Evolutionary conservation across 2,797 vertebrate species (phyloP).

Genomic region (Urophycis tenuis): DNA sequence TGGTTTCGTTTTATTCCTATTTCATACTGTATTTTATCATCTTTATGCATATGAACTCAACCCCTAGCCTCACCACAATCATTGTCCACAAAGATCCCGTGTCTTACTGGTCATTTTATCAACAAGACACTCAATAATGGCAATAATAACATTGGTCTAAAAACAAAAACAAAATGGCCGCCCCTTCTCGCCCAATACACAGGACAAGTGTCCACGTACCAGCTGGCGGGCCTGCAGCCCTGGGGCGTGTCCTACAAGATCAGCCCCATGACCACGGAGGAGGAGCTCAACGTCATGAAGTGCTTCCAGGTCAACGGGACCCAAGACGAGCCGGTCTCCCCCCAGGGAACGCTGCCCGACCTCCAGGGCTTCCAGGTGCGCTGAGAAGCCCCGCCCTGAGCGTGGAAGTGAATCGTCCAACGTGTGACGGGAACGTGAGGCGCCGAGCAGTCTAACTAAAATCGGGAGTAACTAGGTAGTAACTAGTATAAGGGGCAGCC

Average conservation of each 20-base stretch:
- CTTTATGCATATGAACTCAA: too few species aligned
- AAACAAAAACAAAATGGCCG: not conserved
- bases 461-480: too few species aligned
- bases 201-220: slow-evolving; percentile 77
- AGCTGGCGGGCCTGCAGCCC: slow-evolving; percentile 60
- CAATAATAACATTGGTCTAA: too few species aligned
- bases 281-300: slow-evolving; percentile 68
- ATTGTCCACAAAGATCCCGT: not conserved
- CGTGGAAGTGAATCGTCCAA: too few species aligned
- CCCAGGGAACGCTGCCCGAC: slow-evolving; percentile 64
- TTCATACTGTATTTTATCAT: too few species aligned
- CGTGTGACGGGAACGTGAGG: too few species aligned
- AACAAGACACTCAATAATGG: too few species aligned
- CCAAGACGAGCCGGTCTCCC: slow-evolving; percentile 56
- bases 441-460: too few species aligned
- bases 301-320: slow-evolving; percentile 79
- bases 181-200: not conserved
- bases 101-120: not conserved
- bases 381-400: not conserved
- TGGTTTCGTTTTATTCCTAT: too few species aligned
- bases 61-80: not conserved
- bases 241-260: slow-evolving; percentile 72
- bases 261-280: slow-evolving; percentile 73
- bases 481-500: too few species aligned
- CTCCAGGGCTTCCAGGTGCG: slow-evolving; percentile 69